Evolutionary conservation across 2,113 vertebrate genomes (phyloP).

Genomic region (Sus scrofa): T2T-Sscrofa CM000828.6:59558001-59558500

Average conservation of each 20-base stretch:
- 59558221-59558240: too few relatives aligned
- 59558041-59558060: background rate
- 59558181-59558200: too few relatives aligned
- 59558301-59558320: too few relatives aligned
- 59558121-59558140: background rate
- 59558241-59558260: too few relatives aligned
- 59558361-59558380: background rate
- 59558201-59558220: too few relatives aligned
- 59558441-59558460: background rate
- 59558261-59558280: too few relatives aligned
- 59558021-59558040: background rate
- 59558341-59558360: too few relatives aligned
- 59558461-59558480: background rate
- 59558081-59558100: background rate
- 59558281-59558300: too few relatives aligned
- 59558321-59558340: too few relatives aligned
- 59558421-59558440: background rate
- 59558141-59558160: background rate
- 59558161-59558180: too few relatives aligned
- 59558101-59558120: background rate
- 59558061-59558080: background rate
- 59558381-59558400: background rate
- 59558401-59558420: background rate
- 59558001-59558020: too few relatives aligned
- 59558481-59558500: conserved; percentile 19